These are phyloP conservation scores for Hippoglossus stenolepis DNA, from an alignment of 2,113 vertebrate species.

Conservation along the genomic window DNA sequence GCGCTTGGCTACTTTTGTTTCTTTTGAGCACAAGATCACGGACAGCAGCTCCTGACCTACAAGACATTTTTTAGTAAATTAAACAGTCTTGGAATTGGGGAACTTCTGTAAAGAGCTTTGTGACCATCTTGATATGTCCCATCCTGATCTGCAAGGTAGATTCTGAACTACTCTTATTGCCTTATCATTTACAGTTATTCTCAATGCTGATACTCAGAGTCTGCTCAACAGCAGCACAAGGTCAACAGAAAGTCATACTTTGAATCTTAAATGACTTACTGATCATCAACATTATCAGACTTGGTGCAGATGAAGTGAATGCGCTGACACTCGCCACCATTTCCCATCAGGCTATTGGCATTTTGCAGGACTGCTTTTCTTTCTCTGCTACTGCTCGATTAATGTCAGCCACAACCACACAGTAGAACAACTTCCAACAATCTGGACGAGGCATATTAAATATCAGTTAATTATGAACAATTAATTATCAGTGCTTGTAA, in stretches of 20 bases:
- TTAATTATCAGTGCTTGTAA: not conserved
- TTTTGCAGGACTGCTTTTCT: conserved; percentile 48
- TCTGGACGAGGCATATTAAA: conserved; percentile 24
- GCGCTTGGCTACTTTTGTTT: conserved; percentile 29
- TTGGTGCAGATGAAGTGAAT: conserved; percentile 71
- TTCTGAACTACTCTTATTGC: not conserved
- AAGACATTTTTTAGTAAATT: not conserved
- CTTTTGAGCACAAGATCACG: not conserved
- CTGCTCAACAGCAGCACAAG: not conserved
- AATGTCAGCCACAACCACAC: conserved; percentile 67
- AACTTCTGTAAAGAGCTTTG: no score
- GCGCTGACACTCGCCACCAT: conserved; percentile 56
- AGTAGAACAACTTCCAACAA: conserved; percentile 58
- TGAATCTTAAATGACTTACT: conserved; percentile 10
- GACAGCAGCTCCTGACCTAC: conserved; percentile 1
- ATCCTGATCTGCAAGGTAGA: no score
- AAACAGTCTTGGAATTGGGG: no score
- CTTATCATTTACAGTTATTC: not conserved
- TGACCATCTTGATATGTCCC: no score
- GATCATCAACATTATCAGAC: conserved; percentile 30
- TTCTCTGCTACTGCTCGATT: conserved; percentile 50
- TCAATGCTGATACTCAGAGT: not conserved
- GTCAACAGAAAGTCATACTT: not conserved
- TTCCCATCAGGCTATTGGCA: conserved; percentile 38
- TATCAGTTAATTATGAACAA: not conserved